Evolutionary conservation across 2,797 vertebrate genomes (phyloP), one percentile per base, ranked within the genome.

Genomic region (Microtus agrestis): DNA sequence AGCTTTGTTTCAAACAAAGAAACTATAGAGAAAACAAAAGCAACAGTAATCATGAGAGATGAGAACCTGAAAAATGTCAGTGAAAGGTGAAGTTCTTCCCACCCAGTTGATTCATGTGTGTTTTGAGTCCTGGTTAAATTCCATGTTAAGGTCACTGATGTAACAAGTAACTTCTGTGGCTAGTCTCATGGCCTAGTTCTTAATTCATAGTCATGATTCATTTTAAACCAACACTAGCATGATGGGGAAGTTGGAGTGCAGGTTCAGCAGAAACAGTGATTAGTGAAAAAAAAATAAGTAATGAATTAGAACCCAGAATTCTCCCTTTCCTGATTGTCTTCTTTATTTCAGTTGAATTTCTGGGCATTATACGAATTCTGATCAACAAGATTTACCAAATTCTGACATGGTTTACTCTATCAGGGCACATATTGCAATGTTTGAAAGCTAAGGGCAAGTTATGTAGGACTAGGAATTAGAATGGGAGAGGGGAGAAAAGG

Each of bases 201-300:
- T 93, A 91, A 96, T 95, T 78, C 89, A 59, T 59, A 84, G 34
- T 46, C 63, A 91, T 78, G 76, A 87, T 93, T 96, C 77, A 89
- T 89, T 19, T 19, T 84, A 77, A 96, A 91, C 19, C 71, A 95
- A 93, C 29, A 87, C 65, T 37, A 71, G 3, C 48, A 87, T 17
- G 94, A 82, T 46, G 43, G 56, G 5, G 84, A 93, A 46, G 46
- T 67, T 54, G 85, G 73, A 65, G 21, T 69, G 19, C 25, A 91
- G 27, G 4, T 56, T 89, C 80, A 80, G 56, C 29, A 71, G 71
- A 93, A 63, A 74, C 67, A 82, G n/a, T n/a, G 54, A 73, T 34
- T 19, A 73, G 2, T 3, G 0, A 81, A 67, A 89, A 80, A 86
- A 56, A 95, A 88, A 86, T 51, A 37, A n/a, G 11, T 0, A 12